A percentile compares a stretch with the other conserved stretches of the same genome.
These are phyloP conservation scores for Mylabris phalerata DNA, from an alignment of 1,140 invertebrate genomes.

Conservation along the genomic window DNA sequence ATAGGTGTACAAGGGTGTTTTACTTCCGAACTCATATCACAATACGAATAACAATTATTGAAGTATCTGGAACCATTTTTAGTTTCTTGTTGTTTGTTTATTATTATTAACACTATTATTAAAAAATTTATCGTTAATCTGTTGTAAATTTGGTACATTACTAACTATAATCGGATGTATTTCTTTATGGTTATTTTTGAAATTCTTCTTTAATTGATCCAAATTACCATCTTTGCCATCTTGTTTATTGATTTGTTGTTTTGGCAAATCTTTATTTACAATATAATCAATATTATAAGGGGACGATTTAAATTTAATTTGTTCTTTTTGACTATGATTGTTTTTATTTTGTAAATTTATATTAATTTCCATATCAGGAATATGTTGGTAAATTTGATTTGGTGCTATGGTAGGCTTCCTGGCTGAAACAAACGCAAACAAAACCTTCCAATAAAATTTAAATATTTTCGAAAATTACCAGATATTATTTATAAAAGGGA, in stretches of 20 bases:
- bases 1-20: conserved; percentile 34
- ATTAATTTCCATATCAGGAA: too few species aligned
- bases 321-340: conserved; percentile 1
- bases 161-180: not conserved
- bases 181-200: not conserved
- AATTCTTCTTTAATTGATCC: not conserved
- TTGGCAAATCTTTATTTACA: not conserved
- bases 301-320: conserved; percentile 7
- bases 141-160: too few species aligned
- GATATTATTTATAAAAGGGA: too few species aligned
- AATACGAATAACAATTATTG: not conserved
- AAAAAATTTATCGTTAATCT: too few species aligned
- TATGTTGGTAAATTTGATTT: conserved; percentile 11
- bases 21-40: conserved; percentile 27
- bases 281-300: conserved; percentile 18
- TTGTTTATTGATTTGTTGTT: not conserved
- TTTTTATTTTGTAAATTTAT: not conserved
- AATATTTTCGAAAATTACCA: too few species aligned
- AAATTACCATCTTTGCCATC: not conserved
- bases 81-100: not conserved
- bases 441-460: conserved; percentile 18
- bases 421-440: conserved; percentile 38
- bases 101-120: not conserved
- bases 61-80: not conserved
- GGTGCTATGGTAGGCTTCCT: conserved; percentile 37